Evolutionary conservation across 2,113 vertebrate species (phyloP).

Genomic region (Eurystomus gularis): DNA sequence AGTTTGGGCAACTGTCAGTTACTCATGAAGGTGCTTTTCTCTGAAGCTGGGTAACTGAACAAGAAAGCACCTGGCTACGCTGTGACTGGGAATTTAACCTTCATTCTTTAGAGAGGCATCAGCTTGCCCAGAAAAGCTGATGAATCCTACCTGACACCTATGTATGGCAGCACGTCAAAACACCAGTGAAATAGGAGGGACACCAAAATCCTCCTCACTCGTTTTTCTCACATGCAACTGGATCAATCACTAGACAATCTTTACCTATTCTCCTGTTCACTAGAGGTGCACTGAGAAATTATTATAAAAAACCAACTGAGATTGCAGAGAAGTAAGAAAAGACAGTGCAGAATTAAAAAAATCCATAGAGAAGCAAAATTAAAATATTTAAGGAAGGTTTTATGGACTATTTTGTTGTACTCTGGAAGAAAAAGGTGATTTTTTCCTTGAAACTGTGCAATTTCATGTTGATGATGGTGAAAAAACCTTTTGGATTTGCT

Average conservation of each 20-base stretch:
- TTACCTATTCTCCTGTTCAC: background rate
- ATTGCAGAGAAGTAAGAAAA: background rate
- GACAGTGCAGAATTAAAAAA: background rate
- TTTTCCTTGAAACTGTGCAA: background rate
- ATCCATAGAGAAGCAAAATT: background rate
- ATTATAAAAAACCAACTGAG: background rate
- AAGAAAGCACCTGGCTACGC: background rate
- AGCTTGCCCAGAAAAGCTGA: background rate
- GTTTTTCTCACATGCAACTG: background rate
- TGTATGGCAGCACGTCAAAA: background rate
- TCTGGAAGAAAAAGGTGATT: background rate
- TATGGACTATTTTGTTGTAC: background rate
- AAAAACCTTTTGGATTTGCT: background rate
- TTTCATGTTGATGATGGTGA: background rate
- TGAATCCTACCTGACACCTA: background rate
- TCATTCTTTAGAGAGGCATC: background rate
- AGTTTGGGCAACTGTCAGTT: background rate
- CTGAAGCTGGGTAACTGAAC: background rate
- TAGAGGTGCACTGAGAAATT: background rate
- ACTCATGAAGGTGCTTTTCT: background rate
- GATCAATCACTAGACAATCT: background rate
- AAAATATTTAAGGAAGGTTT: background rate
- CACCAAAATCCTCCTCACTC: background rate
- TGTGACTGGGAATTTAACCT: background rate
- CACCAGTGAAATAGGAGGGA: background rate